Evolutionary conservation across 2,797 vertebrate species (phyloP).

Genomic region (Peromyscus attwateri): DNA sequence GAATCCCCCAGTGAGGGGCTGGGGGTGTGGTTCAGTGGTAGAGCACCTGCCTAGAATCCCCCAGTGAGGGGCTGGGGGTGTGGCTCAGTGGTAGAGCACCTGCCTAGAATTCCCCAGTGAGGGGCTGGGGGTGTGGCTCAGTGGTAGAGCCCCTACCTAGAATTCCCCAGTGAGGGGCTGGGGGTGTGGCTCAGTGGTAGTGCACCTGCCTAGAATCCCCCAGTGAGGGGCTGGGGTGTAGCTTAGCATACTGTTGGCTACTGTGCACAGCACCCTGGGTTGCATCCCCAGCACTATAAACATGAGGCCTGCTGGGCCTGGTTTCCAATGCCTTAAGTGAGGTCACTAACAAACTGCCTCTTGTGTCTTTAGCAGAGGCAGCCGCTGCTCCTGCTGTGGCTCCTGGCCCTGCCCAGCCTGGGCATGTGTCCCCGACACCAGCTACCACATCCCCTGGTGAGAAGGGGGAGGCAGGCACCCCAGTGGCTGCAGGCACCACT

Average conservation of each 20-base stretch:
- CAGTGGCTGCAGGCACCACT: conserved; percentile 83
- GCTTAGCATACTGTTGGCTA: background rate
- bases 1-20: background rate
- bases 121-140: background rate
- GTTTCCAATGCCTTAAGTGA: background rate
- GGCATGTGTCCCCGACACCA: conserved; percentile 92
- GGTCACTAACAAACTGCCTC: background rate
- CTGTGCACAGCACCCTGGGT: background rate
- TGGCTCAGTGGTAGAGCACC: background rate
- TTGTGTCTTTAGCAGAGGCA: conserved; percentile 80
- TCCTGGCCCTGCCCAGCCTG: conserved; percentile 86
- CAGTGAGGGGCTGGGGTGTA: background rate
- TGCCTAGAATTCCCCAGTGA: background rate
- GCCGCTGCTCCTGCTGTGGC: conserved; percentile 78
- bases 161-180: background rate
- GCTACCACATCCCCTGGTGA: conserved; percentile 92
- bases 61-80: background rate
- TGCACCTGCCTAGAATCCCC: background rate
- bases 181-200: background rate
- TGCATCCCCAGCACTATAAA: background rate
- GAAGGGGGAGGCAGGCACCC: conserved; percentile 90
- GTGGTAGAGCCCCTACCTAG: background rate
- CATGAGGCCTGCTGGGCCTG: background rate
- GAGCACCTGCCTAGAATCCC: background rate
- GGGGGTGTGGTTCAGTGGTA: background rate